Percentiles rank a stretch among this genome's conserved stretches.
Evolutionary conservation across 2,797 vertebrate species (phyloP).

Genomic region (Apogon hyalosoma): DNA sequence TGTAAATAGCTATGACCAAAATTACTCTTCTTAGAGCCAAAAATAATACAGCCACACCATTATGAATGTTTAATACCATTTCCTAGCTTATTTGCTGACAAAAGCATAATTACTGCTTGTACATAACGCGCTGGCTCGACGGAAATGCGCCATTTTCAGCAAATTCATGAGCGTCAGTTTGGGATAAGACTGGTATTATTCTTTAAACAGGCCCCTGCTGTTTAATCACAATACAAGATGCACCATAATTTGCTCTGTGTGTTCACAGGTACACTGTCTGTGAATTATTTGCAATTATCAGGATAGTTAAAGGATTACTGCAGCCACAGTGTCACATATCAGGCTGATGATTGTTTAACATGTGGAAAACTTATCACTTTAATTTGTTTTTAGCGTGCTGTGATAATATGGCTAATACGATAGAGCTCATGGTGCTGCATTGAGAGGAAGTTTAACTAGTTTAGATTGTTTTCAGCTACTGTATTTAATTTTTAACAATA

Average conservation of each 20-base stretch:
- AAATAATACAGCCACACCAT: constrained; percentile 65
- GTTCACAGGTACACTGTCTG: constrained; percentile 4
- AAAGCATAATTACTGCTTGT: constrained; percentile 70
- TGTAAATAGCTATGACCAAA: constrained; percentile 64
- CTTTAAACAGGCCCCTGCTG: constrained; percentile 19
- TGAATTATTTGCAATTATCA: constrained; percentile 5
- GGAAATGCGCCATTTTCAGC: constrained; percentile 59
- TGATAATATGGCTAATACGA: neutral
- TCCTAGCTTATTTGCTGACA: constrained; percentile 67
- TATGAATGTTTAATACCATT: constrained; percentile 75
- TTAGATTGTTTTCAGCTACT: neutral
- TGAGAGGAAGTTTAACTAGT: neutral
- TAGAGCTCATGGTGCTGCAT: neutral
- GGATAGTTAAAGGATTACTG: constrained; percentile 8
- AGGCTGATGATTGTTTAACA: too few relatives aligned
- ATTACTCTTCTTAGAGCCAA: constrained; percentile 64
- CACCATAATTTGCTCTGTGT: constrained; percentile 1
- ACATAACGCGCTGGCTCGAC: constrained; percentile 54
- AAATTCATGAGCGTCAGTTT: constrained; percentile 49
- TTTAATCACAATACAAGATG: constrained; percentile 16
- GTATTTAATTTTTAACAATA: neutral
- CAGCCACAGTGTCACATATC: neutral
- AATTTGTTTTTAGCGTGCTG: neutral
- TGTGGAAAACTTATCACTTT: neutral
- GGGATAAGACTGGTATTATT: constrained; percentile 33